Base-by-base conservation (phyloP, 2,113 vertebrate genomes). In the Serilophus lunatus region DNA sequence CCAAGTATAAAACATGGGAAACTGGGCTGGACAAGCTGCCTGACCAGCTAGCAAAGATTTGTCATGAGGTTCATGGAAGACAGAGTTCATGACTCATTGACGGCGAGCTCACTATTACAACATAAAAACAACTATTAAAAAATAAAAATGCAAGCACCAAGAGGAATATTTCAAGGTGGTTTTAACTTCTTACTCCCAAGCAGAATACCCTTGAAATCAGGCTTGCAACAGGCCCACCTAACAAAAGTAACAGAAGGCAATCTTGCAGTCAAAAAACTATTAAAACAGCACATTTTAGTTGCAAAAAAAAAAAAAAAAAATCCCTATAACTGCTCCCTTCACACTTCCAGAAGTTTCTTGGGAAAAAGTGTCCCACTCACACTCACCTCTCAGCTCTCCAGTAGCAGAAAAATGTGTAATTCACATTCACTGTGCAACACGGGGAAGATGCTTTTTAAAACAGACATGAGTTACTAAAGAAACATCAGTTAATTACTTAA, bases 401-500 rank as follows among this genome's bases (percentile, higher is more conserved):
- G 38, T 3, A 47, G 50, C 88, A 92, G 88, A 63, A 92, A 80
- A 78, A 33, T 3, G 33, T 5, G 72, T 92, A 94, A 49, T 81
- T 77, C 8, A 7, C 65, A 31, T 61, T 91, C 71, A 12, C 82
- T 25, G 79, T n/a, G 60, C 31, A 4, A 91, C 69, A 75, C 28
- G 20, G 29, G 77, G 56, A 87, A 88, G 63, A 94, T 47, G 78
- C 76, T 93, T 90, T 79, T 77, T 81, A 88, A 92, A 87, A 90
- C 78, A 86, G 86, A 91, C 82, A 68, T 8, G 71, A 64, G 86
- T 90, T 96, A 90, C 91, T 95, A 95, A 94, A 89, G 90, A 96
- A 92, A 45, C 89, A 96, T 20, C 95, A 93, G 90, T 86, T 97
- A 97, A 97, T 97, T 97, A 93, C 87, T 97, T 97, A 96, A 97